Evolutionary conservation across 1,140 invertebrate species (phyloP).

Genomic region (Planococcus citri): DNA sequence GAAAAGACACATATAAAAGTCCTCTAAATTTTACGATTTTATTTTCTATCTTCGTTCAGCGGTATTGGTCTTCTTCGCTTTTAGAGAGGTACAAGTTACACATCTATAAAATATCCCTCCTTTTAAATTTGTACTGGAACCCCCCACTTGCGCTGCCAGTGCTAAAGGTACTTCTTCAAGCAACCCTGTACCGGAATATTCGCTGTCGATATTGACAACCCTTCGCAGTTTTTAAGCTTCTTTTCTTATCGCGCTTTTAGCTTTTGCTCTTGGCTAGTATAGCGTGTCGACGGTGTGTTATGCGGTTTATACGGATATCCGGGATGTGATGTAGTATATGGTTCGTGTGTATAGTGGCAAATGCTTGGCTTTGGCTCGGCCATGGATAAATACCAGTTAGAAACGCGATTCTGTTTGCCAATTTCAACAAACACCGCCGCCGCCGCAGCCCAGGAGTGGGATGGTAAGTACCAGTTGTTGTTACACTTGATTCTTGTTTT

Average conservation of each 20-base stretch:
- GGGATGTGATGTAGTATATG: background rate
- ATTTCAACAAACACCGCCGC: too few relatives aligned
- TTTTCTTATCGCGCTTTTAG: constrained; percentile 17
- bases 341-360: background rate
- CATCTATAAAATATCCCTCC: constrained; percentile 20
- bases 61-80: constrained; percentile 14
- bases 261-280: constrained; percentile 8
- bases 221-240: constrained; percentile 12
- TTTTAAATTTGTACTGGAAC: constrained; percentile 20
- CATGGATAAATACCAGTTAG: background rate
- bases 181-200: constrained; percentile 18
- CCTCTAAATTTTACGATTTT: constrained; percentile 19
- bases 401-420: background rate
- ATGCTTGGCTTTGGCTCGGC: too few relatives aligned
- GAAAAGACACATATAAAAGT: constrained; percentile 17
- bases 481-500: constrained; percentile 4
- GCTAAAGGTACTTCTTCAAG: constrained; percentile 16
- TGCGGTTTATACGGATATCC: background rate
- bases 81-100: constrained; percentile 19
- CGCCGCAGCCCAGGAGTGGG: background rate
- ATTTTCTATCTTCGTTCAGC: constrained; percentile 14
- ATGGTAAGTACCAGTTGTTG: constrained; percentile 6
- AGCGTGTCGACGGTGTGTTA: background rate
- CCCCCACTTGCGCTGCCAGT: background rate
- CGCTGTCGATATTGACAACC: constrained; percentile 13